Conservation (phyloP, 2,113 vertebrate species). For the Engystomops pustulosus region DNA sequence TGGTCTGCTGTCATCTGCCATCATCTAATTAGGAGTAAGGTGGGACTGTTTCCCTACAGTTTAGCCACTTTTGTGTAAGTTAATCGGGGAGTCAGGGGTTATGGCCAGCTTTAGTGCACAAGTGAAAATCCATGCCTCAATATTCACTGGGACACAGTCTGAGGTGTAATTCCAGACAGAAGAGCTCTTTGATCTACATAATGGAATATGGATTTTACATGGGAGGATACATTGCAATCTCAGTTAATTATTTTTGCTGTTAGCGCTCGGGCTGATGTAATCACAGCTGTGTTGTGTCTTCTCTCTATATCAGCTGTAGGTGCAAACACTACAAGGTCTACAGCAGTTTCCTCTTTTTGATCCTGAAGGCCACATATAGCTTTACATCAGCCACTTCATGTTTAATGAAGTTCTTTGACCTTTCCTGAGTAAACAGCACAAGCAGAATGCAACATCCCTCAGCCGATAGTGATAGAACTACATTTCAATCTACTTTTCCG, state of each 20-base stretch:
- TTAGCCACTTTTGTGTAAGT: too few species aligned
- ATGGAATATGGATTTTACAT: neutral
- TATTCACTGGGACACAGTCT: neutral
- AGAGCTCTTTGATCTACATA: neutral
- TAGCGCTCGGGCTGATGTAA: neutral
- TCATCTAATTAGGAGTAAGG: neutral
- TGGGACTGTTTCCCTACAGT: neutral
- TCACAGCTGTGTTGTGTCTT: neutral
- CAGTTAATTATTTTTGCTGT: neutral
- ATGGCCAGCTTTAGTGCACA: neutral
- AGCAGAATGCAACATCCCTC: neutral
- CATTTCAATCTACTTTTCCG: too few species aligned
- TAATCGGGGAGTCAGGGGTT: neutral
- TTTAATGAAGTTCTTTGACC: slow-evolving; percentile 16
- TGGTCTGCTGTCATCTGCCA: neutral
- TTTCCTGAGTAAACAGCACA: slow-evolving; percentile 3
- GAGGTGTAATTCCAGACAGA: neutral
- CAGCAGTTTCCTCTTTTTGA: slow-evolving; percentile 12
- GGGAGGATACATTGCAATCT: neutral
- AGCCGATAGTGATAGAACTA: neutral
- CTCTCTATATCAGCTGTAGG: neutral
- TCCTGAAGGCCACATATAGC: slow-evolving; percentile 15
- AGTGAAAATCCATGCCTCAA: neutral
- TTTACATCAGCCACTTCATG: slow-evolving; percentile 15
- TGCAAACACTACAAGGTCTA: slow-evolving; percentile 3